phyloP scores from a whole-genome alignment of 2,797 vertebrate species.

The Hydrophis major region DNA sequence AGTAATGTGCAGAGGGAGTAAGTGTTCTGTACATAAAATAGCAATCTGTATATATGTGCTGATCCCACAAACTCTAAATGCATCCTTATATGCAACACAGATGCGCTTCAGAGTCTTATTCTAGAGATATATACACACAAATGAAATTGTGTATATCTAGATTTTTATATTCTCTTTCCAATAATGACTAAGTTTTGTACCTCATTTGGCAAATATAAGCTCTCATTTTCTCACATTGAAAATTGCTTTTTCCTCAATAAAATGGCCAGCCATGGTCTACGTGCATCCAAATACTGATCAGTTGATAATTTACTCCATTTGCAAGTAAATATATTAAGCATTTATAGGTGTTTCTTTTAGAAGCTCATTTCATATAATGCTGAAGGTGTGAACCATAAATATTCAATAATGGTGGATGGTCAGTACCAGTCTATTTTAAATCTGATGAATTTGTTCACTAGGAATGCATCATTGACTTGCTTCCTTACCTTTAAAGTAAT shows the following conservation, averaged over 20 bases:
- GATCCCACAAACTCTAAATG: background rate
- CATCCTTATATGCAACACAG: background rate
- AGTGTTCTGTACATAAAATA: background rate
- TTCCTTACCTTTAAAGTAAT: conserved; percentile 40
- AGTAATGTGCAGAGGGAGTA: background rate
- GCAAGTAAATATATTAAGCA: background rate
- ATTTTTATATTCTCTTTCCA: background rate
- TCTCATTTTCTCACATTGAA: background rate
- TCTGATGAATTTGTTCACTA: conserved; percentile 10
- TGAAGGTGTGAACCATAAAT: background rate
- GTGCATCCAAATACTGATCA: background rate
- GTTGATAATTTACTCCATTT: background rate
- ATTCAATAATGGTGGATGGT: background rate
- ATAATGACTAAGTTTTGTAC: background rate
- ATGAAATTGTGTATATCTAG: background rate
- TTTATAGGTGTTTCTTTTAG: background rate
- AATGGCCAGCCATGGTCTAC: background rate
- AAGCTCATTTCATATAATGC: background rate
- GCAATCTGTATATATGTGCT: background rate
- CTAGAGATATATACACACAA: background rate
- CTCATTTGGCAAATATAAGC: background rate
- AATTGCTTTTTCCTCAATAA: background rate
- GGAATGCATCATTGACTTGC: conserved; percentile 22
- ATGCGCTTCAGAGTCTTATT: background rate
- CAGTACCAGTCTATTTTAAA: conserved; percentile 5